These are phyloP conservation scores for Spodoptera exigua DNA, from an alignment of 2,888 invertebrate genomes.

Conservation along the genomic window DNA sequence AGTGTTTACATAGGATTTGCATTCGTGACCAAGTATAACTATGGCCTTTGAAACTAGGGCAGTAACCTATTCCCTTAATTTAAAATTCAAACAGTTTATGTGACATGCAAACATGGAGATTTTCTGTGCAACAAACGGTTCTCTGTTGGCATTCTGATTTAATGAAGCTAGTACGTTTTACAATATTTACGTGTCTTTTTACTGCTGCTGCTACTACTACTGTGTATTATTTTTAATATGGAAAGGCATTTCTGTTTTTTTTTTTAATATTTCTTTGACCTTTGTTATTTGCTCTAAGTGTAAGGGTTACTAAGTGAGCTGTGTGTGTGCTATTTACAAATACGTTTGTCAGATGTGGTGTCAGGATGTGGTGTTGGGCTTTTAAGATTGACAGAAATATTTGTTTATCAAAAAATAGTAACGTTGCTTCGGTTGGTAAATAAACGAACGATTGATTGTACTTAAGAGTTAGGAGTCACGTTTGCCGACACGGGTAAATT, in stretches of 20 bases:
- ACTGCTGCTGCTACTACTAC: too few species aligned
- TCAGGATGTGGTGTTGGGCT: too few species aligned
- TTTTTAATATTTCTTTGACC: not conserved
- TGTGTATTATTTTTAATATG: slow-evolving; percentile 11
- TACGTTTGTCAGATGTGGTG: too few species aligned
- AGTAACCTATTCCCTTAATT: slow-evolving; percentile 74
- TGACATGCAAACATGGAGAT: slow-evolving; percentile 62
- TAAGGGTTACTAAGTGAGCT: too few species aligned
- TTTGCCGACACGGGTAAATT: too few species aligned
- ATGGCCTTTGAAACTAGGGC: slow-evolving; percentile 70
- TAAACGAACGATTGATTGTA: too few species aligned
- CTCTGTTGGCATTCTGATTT: slow-evolving; percentile 51
- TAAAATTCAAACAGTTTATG: slow-evolving; percentile 70
- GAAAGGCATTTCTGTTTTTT: slow-evolving; percentile 7
- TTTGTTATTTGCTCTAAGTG: slow-evolving; percentile 12
- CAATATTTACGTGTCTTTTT: slow-evolving; percentile 3
- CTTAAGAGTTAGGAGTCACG: too few species aligned
- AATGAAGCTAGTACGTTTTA: slow-evolving; percentile 32
- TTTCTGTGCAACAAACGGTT: slow-evolving; percentile 61
- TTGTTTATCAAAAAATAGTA: too few species aligned
- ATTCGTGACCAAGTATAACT: slow-evolving; percentile 61
- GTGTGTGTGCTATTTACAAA: too few species aligned
- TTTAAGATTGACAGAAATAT: too few species aligned
- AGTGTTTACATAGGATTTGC: slow-evolving; percentile 49
- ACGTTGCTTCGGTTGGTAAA: too few species aligned